A percentile compares a stretch with the other conserved stretches of the same genome.
Evolutionary conservation across 2,113 vertebrate species (phyloP).

Genomic region (Calidris pugnax): DNA sequence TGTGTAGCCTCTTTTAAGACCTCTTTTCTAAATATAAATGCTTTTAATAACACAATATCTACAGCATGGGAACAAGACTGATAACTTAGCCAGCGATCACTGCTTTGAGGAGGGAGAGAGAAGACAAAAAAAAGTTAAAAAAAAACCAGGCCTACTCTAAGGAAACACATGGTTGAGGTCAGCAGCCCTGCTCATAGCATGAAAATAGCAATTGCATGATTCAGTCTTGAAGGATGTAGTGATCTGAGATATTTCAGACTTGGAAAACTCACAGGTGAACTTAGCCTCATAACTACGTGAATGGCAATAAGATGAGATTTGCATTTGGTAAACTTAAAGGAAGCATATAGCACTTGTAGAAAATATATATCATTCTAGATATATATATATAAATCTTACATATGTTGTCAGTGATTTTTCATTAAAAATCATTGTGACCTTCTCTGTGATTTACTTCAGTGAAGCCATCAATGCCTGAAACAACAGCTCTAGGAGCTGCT

Average conservation of each 20-base stretch:
- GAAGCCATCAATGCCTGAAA: slow-evolving; percentile 93
- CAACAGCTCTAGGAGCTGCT: slow-evolving; percentile 92
- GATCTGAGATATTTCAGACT: not conserved
- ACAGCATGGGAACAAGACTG: not conserved
- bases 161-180: not conserved
- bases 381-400: not conserved
- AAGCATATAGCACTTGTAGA: not conserved
- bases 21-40: not conserved
- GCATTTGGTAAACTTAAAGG: not conserved
- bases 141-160: not conserved
- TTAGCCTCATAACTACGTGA: not conserved
- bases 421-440: not conserved
- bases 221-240: not conserved
- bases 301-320: not conserved
- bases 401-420: not conserved
- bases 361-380: not conserved
- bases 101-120: not conserved
- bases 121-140: not conserved
- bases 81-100: not conserved
- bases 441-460: slow-evolving; percentile 73
- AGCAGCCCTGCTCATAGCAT: not conserved
- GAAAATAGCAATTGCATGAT: not conserved
- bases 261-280: not conserved
- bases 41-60: not conserved
- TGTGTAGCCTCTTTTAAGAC: not conserved